Evolutionary conservation across 2,113 vertebrate genomes (phyloP), one percentile per base, ranked within the genome.

Genomic region (Zeus faber): DNA sequence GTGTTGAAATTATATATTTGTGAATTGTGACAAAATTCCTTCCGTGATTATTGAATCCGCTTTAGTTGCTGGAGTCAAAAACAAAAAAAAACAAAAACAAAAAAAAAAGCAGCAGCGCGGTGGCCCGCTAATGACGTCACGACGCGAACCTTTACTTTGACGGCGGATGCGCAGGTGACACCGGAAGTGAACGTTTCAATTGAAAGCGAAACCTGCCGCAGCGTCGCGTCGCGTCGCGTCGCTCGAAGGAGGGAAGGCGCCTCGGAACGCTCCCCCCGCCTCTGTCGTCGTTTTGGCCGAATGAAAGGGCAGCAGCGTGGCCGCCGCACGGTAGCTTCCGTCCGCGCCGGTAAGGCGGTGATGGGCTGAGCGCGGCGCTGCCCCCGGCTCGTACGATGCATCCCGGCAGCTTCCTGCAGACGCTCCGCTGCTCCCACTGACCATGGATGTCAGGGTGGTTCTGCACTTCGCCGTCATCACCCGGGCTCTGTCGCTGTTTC

Each of bases 401-500:
- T 65, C 50, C 65, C 58, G 44, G 63, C 44, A 66, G 54, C 53
- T 55, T 57, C 44, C 21, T 48, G 51, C 23, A 5, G 18, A 33
- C 4, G 33, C 2, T 2, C 3, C 2, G 2, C 27, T 54, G 52
- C 31, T 18, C 10, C 54, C 66, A 62, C 10, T 81, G 71, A 82
- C 75, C n/a, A 87, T 86, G 84, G 85, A 86, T 55, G 74, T 81
- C 49, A 86, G 63, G 33, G 87, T 87, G 56, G 90, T 96, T 14
- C 5, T 93, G 54, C 49, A 76, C 33, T 98, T 97, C 70, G 89
- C 93, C 0, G 16, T 80, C 43, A 29, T 82, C 50, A 95, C 93
- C 66, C 91, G 97, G 40, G 77, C 79, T n/a, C 60, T 93, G 55
- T 89, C 94, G 0, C 80, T 99, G 13, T 6, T 92, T 33, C 76